Evolutionary conservation across 1,140 invertebrate species (phyloP).

Genomic region (Stenopsyche tienmushanensis): DNA sequence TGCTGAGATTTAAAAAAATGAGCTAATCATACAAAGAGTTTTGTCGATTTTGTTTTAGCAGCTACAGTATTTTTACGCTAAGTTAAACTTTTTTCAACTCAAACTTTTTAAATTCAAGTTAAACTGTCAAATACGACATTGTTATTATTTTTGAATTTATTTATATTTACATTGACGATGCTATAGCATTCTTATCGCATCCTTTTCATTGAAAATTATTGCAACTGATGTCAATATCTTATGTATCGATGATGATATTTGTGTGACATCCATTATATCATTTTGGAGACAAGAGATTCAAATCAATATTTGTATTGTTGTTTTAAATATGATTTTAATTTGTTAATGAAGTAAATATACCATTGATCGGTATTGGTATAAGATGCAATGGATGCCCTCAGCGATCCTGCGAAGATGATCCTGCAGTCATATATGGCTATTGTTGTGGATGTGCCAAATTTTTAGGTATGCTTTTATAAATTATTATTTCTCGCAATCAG

Average conservation of each 20-base stretch:
- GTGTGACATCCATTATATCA: not conserved
- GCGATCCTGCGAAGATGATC: conserved; percentile 59
- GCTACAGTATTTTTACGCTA: too few species aligned
- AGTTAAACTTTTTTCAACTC: too few species aligned
- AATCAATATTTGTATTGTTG: conserved; percentile 2
- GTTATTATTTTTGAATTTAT: too few species aligned
- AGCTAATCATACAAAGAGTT: too few species aligned
- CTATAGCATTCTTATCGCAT: too few species aligned
- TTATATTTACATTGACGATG: too few species aligned
- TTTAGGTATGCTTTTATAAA: conserved; percentile 49
- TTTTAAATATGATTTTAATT: conserved; percentile 20
- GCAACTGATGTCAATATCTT: too few species aligned
- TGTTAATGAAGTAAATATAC: conserved; percentile 52
- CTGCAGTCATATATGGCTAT: conserved; percentile 62
- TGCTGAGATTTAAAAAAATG: too few species aligned
- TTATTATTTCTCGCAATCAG: not conserved
- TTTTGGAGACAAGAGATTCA: not conserved
- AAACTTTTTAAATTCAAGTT: too few species aligned
- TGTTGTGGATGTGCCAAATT: conserved; percentile 62
- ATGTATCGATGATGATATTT: not conserved
- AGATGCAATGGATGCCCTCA: conserved; percentile 59
- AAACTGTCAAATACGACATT: too few species aligned
- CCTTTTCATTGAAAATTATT: too few species aligned
- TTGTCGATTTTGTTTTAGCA: too few species aligned
- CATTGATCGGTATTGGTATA: conserved; percentile 53